Conservation (phyloP, 2,888 invertebrate genomes). For the Herminia tarsipennalis region DNA sequence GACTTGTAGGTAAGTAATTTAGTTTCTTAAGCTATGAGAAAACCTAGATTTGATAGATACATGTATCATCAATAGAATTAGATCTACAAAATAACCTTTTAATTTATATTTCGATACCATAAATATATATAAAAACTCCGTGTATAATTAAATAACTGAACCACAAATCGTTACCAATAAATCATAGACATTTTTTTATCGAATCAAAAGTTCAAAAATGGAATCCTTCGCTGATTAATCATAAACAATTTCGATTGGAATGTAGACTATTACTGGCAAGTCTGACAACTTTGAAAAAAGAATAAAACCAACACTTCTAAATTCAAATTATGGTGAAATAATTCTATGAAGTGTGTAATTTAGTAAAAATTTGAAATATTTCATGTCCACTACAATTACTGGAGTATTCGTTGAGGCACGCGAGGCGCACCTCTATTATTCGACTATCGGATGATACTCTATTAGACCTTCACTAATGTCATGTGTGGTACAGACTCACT, state of each 20-base stretch:
- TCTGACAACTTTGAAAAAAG: slow-evolving; percentile 5
- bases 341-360: slow-evolving; percentile 55
- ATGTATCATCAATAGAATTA: not conserved
- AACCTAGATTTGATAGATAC: no score
- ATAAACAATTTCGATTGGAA: slow-evolving; percentile 37
- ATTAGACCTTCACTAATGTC: slow-evolving; percentile 34
- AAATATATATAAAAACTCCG: not conserved
- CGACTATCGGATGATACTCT: slow-evolving; percentile 28
- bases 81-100: not conserved
- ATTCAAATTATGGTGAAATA: slow-evolving; percentile 43
- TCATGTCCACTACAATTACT: slow-evolving; percentile 53
- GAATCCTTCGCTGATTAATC: slow-evolving; percentile 29
- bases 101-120: not conserved
- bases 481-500: slow-evolving; percentile 23
- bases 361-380: slow-evolving; percentile 59
- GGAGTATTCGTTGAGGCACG: slow-evolving; percentile 47
- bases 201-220: slow-evolving; percentile 11
- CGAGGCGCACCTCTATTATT: slow-evolving; percentile 42
- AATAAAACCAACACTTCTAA: slow-evolving; percentile 11
- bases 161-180: slow-evolving; percentile 26
- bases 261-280: slow-evolving; percentile 16
- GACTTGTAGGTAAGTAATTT: no score
- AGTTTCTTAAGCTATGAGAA: no score
- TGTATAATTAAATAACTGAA: slow-evolving; percentile 4
- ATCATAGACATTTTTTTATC: slow-evolving; percentile 25